Evolutionary conservation across 2,888 invertebrate species (phyloP).

Genomic region (Diachrysia chrysitis): DNA sequence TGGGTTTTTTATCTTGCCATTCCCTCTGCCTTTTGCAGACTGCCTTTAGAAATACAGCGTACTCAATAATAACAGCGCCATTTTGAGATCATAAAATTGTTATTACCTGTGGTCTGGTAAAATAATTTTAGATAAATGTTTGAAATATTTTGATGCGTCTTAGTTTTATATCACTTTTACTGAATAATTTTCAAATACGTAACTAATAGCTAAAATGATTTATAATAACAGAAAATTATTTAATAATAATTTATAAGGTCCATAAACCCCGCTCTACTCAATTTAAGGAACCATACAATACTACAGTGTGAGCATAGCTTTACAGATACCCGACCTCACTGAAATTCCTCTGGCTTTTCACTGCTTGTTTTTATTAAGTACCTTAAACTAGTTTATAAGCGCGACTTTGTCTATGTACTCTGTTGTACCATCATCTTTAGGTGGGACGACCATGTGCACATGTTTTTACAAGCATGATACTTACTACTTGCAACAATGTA

Average conservation of each 20-base stretch:
- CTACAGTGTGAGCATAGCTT: constrained; percentile 57
- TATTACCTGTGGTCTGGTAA: not conserved
- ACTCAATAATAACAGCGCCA: not conserved
- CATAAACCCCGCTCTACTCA: constrained; percentile 23
- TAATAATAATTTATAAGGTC: not conserved
- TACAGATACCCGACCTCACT: constrained; percentile 67
- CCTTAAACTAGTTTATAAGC: constrained; percentile 56
- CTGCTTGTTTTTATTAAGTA: constrained; percentile 67
- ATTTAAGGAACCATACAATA: constrained; percentile 34
- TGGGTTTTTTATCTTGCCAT: not conserved
- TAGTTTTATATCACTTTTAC: too few species aligned
- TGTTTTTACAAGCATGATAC: not conserved
- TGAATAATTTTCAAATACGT: too few species aligned
- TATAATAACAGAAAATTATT: too few species aligned
- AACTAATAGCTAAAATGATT: too few species aligned
- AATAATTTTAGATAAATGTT: not conserved
- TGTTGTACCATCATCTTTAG: not conserved
- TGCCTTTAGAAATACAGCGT: not conserved
- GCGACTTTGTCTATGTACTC: not conserved
- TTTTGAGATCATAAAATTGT: not conserved
- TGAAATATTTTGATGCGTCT: too few species aligned
- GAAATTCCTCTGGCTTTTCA: constrained; percentile 64
- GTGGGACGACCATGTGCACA: too few species aligned
- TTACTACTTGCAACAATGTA: not conserved
- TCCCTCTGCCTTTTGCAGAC: not conserved